Conservation (phyloP, 2,888 invertebrate genomes). For the Cinara cedri region DNA sequence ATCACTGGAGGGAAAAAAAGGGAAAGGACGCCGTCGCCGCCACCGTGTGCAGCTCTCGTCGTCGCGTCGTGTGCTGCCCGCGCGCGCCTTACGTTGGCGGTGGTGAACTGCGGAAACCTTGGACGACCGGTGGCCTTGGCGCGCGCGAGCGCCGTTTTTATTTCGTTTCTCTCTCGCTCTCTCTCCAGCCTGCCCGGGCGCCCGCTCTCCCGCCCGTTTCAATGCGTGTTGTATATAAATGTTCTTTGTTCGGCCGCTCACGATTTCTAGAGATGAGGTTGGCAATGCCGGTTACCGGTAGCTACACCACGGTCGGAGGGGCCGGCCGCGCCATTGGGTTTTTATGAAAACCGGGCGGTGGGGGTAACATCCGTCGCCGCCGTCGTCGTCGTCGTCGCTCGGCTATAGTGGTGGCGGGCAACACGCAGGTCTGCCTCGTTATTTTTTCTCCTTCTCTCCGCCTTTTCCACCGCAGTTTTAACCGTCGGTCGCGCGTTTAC, state of each 20-base stretch:
- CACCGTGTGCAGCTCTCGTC: not conserved
- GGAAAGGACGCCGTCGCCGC: conserved; percentile 47
- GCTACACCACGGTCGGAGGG: conserved; percentile 56
- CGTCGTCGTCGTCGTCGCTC: conserved; percentile 63
- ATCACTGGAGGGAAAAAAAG: conserved; percentile 38
- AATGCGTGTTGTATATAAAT: conserved; percentile 35
- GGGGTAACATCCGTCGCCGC: conserved; percentile 63
- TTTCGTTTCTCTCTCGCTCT: conserved; percentile 31
- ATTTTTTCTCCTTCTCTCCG: conserved; percentile 57
- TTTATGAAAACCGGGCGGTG: conserved; percentile 60
- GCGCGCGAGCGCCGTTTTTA: conserved; percentile 54
- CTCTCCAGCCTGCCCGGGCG: conserved; percentile 8
- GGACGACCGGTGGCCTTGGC: conserved; percentile 57
- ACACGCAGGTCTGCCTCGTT: conserved; percentile 57
- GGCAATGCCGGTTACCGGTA: conserved; percentile 57
- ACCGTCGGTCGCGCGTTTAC: conserved; percentile 54
- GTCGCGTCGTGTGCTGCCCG: conserved; percentile 62
- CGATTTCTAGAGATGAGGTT: conserved; percentile 55
- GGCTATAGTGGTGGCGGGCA: conserved; percentile 52
- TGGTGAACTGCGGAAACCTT: conserved; percentile 59
- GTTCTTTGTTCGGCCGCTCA: conserved; percentile 56
- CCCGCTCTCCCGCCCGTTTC: conserved; percentile 3
- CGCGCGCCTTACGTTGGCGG: conserved; percentile 62
- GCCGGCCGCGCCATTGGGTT: conserved; percentile 62
- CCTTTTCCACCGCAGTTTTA: conserved; percentile 56